Conservation (phyloP, 2,888 invertebrate genomes). For the Cerceris rybyensis region DNA sequence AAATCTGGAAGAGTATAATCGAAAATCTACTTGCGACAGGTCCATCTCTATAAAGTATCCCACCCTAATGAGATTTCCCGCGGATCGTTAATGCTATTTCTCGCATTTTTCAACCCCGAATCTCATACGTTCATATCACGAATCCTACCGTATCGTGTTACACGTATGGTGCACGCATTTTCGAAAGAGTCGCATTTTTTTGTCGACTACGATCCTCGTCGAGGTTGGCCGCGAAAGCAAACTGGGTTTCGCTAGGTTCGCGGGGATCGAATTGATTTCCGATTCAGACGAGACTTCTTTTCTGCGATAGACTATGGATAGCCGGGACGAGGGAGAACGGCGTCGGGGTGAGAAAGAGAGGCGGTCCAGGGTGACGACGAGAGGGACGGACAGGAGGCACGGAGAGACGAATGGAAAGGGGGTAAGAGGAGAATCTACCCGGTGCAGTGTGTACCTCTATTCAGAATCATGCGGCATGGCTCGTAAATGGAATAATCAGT, state of each 20-base stretch:
- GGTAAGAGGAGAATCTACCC: conserved; percentile 51
- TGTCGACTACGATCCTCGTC: neutral
- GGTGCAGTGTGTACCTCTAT: conserved; percentile 66
- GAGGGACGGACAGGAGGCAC: conserved; percentile 15
- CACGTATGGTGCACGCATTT: neutral
- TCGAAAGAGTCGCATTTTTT: neutral
- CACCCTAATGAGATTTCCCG: conserved; percentile 29
- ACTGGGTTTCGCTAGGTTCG: conserved; percentile 20
- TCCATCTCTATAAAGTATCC: neutral
- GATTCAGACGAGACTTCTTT: conserved; percentile 60
- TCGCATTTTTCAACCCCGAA: conserved; percentile 3
- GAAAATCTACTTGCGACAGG: neutral
- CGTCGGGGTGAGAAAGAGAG: conserved; percentile 19
- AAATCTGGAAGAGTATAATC: neutral
- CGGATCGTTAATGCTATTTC: conserved; percentile 26
- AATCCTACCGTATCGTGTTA: neutral
- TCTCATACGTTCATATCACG: neutral
- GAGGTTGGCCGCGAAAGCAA: conserved; percentile 26
- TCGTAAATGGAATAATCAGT: conserved; percentile 78
- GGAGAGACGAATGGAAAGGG: conserved; percentile 28
- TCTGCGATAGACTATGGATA: conserved; percentile 40
- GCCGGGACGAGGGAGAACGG: conserved; percentile 11
- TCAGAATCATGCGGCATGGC: conserved; percentile 74
- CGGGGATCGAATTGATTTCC: conserved; percentile 62
- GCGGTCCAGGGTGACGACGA: conserved; percentile 17